Conservation (phyloP, 92 coral and sea anemone genomes). For the Porites divaricata region DNA sequence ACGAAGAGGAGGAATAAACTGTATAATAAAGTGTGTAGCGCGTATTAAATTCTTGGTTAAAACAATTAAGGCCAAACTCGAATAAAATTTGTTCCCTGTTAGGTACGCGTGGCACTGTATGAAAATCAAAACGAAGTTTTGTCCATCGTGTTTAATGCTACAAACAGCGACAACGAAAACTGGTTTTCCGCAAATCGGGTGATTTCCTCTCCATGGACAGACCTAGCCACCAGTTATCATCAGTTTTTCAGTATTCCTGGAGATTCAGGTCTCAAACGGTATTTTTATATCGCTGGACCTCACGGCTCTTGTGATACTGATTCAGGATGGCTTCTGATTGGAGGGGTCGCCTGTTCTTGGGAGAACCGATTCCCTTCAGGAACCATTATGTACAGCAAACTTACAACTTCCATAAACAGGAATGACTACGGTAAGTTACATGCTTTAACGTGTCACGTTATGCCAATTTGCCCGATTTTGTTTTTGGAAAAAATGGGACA, state of each 20-base stretch:
- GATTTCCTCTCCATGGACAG: slow-evolving; percentile 52
- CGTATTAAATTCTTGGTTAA: too few species aligned
- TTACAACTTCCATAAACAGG: slow-evolving; percentile 6
- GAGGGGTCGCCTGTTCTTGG: not conserved
- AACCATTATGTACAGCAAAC: slow-evolving; percentile 30
- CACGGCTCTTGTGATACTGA: not conserved
- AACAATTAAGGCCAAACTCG: too few species aligned
- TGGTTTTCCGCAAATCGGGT: slow-evolving; percentile 37
- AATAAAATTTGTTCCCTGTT: too few species aligned
- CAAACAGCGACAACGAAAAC: not conserved
- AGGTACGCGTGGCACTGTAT: slow-evolving; percentile 45
- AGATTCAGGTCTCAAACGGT: not conserved
- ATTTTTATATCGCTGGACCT: not conserved
- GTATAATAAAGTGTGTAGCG: too few species aligned
- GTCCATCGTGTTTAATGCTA: slow-evolving; percentile 17
- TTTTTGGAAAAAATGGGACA: too few species aligned
- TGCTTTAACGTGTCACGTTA: too few species aligned
- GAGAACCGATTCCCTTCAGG: not conserved
- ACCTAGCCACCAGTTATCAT: slow-evolving; percentile 14
- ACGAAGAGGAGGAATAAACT: too few species aligned
- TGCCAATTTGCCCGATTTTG: too few species aligned
- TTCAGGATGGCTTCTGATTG: slow-evolving; percentile 20
- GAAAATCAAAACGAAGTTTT: slow-evolving; percentile 6
- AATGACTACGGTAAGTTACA: slow-evolving; percentile 3
- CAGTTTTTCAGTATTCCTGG: not conserved